phyloP scores from a whole-genome alignment of 1,140 invertebrate genomes.

The Micrasema minimum region DNA sequence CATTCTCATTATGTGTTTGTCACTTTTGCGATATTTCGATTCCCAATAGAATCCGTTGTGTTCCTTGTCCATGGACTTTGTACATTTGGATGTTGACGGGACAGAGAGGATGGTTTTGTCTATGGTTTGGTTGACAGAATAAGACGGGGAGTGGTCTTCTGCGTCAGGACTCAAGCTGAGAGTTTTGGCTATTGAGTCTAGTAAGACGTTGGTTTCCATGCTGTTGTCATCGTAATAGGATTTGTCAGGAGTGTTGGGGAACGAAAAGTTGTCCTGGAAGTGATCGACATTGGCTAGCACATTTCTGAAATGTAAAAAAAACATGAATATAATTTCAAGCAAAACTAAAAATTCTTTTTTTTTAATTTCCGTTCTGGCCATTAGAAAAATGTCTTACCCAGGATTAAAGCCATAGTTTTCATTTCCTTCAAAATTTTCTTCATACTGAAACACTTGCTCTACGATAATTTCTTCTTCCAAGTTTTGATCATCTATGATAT shows the following conservation, averaged over 20 bases:
- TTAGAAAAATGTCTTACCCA: slow-evolving; percentile 9
- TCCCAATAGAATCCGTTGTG: slow-evolving; percentile 9
- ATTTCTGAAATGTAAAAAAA: slow-evolving; percentile 5
- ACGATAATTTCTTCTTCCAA: slow-evolving; percentile 25
- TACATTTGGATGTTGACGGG: slow-evolving; percentile 7
- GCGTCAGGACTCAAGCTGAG: slow-evolving; percentile 12
- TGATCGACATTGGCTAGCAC: neutral
- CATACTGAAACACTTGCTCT: slow-evolving; percentile 37
- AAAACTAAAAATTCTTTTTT: too few species aligned
- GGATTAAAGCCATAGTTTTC: slow-evolving; percentile 38
- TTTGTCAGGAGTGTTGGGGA: slow-evolving; percentile 8
- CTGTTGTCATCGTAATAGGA: slow-evolving; percentile 3
- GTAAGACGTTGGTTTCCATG: slow-evolving; percentile 15
- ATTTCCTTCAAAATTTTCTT: slow-evolving; percentile 36
- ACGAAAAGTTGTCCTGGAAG: slow-evolving; percentile 7
- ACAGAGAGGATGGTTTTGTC: neutral
- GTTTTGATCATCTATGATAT: slow-evolving; percentile 16
- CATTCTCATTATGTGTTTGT: slow-evolving; percentile 19
- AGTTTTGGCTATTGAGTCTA: slow-evolving; percentile 31
- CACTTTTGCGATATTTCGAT: slow-evolving; percentile 14
- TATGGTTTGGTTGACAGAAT: neutral
- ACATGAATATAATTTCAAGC: neutral
- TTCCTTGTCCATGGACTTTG: too few species aligned
- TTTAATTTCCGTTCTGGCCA: neutral
- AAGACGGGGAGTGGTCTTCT: neutral